Percentiles rank a stretch among this genome's conserved stretches.
phyloP scores from a whole-genome alignment of 1,140 invertebrate species.

The Ceratina australensis region DNA sequence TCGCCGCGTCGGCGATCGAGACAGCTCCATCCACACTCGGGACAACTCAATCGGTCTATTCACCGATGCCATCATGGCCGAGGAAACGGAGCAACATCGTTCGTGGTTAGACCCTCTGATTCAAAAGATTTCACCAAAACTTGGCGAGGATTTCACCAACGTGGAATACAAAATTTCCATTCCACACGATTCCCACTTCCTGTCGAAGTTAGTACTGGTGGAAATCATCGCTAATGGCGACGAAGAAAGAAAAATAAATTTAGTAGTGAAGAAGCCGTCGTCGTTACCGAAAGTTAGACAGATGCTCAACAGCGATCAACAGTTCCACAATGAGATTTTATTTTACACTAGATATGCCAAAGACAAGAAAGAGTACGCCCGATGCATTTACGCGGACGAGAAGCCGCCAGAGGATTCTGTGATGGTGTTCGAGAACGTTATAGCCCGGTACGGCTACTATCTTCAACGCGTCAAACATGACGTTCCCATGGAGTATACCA shows the following conservation, averaged over 20 bases:
- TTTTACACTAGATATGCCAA: constrained; percentile 59
- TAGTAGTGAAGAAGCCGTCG: constrained; percentile 50
- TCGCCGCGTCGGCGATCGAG: neutral
- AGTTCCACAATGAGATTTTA: constrained; percentile 70
- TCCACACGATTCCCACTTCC: neutral
- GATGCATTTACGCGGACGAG: constrained; percentile 45
- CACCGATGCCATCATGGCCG: neutral
- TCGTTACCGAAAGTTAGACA: fast-evolving
- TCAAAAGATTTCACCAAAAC: neutral
- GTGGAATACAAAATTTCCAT: constrained; percentile 14
- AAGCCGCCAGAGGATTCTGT: constrained; percentile 22
- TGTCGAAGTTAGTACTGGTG: constrained; percentile 44
- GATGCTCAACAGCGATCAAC: neutral
- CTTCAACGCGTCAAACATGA: constrained; percentile 33
- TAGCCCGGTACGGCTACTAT: constrained; percentile 43
- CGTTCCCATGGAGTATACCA: constrained; percentile 59
- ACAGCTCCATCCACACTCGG: neutral
- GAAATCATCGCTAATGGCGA: neutral
- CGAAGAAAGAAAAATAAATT: neutral
- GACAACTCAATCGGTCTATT: neutral
- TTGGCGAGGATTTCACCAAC: neutral
- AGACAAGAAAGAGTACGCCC: constrained; percentile 36
- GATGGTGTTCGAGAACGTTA: constrained; percentile 69
- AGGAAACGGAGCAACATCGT: neutral
- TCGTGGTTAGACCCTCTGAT: constrained; percentile 1